Evolutionary conservation across 2,797 vertebrate species (phyloP), one percentile per base, ranked within the genome.

Genomic region (Sarcoramphus papa): DNA sequence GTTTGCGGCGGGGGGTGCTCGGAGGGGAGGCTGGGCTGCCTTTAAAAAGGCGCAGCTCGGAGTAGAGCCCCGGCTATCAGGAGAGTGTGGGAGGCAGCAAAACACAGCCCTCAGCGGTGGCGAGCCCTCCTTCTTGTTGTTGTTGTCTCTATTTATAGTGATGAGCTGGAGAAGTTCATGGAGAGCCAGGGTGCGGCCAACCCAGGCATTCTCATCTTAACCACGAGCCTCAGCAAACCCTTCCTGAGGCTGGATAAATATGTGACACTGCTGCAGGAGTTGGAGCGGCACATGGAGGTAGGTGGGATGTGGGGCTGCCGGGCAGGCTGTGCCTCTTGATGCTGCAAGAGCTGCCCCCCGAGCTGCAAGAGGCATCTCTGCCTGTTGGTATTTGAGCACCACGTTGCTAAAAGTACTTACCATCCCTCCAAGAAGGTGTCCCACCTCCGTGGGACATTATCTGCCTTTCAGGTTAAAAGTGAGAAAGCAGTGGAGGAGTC

Each of bases 211-310:
- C 98, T 99, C 87, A 99, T 99, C 81, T 98, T 99, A 96, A 99
- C 99, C 89, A 99, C 99, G 75, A 99, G 99, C 91, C 99, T 99
- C 97, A 99, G 99, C 98, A 99, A 99, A 94, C 99, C 99, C 51
- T 99, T 99, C 97, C 99, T 99, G 98, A 98, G 99, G 94, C 98
- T 99, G 75, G 99, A 99, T 93, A 99, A 99, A 93, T 99, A 99
- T 12, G 98, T 99, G 68, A 98, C 98, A 2, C 98, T 99, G 85
- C 98, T 99, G 92, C 99, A 99, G 98, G 99, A 99, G 98, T 97
- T 99, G 93, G 99, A 99, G 98, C 97, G 99, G 93, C 99, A 99
- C 67, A 99, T 99, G 97, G 99, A 99, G 99, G 99, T 99, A 98
- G 92, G 94, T 67, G 73, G 60, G 86, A 14, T 43, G 14, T 6